Conservation (phyloP, 2,888 invertebrate genomes). For the Noctuana brunneofusca region DNA sequence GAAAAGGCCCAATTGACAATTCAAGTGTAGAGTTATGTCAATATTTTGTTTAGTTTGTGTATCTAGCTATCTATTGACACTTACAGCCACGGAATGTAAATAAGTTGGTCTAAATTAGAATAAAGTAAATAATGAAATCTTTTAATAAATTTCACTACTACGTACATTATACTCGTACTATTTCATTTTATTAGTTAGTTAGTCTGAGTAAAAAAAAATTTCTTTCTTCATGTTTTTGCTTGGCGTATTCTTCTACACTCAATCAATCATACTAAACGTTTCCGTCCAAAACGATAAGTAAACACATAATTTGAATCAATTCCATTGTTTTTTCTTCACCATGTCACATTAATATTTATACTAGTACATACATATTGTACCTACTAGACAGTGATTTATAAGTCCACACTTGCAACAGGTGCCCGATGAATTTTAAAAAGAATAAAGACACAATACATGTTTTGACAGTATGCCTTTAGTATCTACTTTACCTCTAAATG, state of each 20-base stretch:
- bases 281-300: constrained; percentile 2
- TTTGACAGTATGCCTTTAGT: constrained; percentile 11
- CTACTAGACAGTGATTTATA: constrained; percentile 4
- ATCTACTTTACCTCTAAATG: not conserved
- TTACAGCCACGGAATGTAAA: too few species aligned
- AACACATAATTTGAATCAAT: constrained; percentile 9
- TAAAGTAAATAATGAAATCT: too few species aligned
- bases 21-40: too few species aligned
- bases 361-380: not conserved
- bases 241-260: not conserved
- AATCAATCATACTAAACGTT: constrained; percentile 15
- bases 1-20: too few species aligned
- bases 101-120: too few species aligned
- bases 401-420: constrained; percentile 7
- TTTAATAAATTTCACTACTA: too few species aligned
- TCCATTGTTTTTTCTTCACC: not conserved
- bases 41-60: too few species aligned
- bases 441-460: too few species aligned
- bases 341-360: not conserved
- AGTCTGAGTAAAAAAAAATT: too few species aligned
- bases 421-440: not conserved
- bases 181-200: too few species aligned
- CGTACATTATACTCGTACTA: too few species aligned
- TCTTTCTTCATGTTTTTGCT: not conserved
- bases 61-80: too few species aligned